These are phyloP conservation scores for Hydropsyche tenuis DNA, from an alignment of 1,140 invertebrate species.

Conservation along the genomic window DNA sequence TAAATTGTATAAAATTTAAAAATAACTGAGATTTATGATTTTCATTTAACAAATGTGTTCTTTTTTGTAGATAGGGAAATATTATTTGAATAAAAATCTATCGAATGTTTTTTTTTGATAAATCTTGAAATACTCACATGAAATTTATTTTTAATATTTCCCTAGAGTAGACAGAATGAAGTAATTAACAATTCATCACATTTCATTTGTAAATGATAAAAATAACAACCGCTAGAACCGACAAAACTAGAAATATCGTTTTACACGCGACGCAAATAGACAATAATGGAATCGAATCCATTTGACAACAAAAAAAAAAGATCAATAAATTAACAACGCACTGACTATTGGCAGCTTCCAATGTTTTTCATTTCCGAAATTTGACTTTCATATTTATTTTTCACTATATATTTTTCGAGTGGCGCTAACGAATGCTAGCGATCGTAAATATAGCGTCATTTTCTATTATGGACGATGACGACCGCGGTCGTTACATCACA, in stretches of 20 bases:
- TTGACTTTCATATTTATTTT: neutral
- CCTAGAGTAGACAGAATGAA: neutral
- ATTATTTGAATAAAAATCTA: neutral
- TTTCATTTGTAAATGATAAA: neutral
- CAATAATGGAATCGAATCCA: too few species aligned
- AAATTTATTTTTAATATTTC: neutral
- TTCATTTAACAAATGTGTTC: neutral
- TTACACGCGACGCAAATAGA: too few species aligned
- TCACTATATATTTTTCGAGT: conserved; percentile 13
- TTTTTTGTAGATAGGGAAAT: neutral
- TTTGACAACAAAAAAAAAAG: too few species aligned
- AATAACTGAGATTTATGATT: neutral
- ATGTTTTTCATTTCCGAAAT: too few species aligned
- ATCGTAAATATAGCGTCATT: conserved; percentile 22
- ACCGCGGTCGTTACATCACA: neutral
- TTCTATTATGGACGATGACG: conserved; percentile 18
- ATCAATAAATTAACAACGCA: too few species aligned
- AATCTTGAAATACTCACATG: neutral
- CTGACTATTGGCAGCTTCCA: too few species aligned
- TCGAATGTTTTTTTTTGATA: too few species aligned
- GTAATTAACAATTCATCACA: neutral
- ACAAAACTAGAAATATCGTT: neutral
- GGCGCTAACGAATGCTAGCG: conserved; percentile 10
- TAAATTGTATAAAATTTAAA: too few species aligned
- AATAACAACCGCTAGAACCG: neutral